Evolutionary conservation across 1,140 invertebrate genomes (phyloP).

Genomic region (Anthonomus grandis): DNA sequence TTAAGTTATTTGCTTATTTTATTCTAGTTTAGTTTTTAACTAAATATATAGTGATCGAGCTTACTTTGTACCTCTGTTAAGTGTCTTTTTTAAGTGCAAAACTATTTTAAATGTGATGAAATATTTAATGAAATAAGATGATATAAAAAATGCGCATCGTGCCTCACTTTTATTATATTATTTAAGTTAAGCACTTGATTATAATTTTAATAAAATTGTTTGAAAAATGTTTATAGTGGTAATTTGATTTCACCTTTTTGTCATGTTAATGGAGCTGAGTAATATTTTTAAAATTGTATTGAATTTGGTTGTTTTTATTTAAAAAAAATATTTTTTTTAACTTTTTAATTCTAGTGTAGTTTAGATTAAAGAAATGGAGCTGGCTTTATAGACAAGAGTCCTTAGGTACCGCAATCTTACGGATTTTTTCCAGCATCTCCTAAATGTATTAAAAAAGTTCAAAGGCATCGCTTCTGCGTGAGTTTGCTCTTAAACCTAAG

Average conservation of each 20-base stretch:
- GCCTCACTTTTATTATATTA: slow-evolving; percentile 46
- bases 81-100: slow-evolving; percentile 15
- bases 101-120: slow-evolving; percentile 35
- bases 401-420: too few species aligned
- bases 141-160: slow-evolving; percentile 42
- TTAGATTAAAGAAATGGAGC: neutral
- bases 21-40: slow-evolving; percentile 4
- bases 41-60: slow-evolving; percentile 10
- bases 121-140: slow-evolving; percentile 18
- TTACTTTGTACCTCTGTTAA: slow-evolving; percentile 22
- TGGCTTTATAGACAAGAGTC: neutral
- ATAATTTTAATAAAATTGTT: slow-evolving; percentile 48
- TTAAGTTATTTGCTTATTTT: too few species aligned
- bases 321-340: too few species aligned
- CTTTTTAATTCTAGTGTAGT: neutral
- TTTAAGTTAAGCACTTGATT: slow-evolving; percentile 46
- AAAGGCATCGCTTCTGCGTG: too few species aligned
- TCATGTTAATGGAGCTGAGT: neutral
- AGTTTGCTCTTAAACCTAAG: too few species aligned
- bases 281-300: neutral
- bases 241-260: slow-evolving; percentile 8
- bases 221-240: slow-evolving; percentile 27
- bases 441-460: too few species aligned
- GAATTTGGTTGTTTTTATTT: neutral
- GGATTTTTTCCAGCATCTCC: too few species aligned